phyloP scores from a whole-genome alignment of 2,797 vertebrate genomes.

The Xenentodon cancila region DNA sequence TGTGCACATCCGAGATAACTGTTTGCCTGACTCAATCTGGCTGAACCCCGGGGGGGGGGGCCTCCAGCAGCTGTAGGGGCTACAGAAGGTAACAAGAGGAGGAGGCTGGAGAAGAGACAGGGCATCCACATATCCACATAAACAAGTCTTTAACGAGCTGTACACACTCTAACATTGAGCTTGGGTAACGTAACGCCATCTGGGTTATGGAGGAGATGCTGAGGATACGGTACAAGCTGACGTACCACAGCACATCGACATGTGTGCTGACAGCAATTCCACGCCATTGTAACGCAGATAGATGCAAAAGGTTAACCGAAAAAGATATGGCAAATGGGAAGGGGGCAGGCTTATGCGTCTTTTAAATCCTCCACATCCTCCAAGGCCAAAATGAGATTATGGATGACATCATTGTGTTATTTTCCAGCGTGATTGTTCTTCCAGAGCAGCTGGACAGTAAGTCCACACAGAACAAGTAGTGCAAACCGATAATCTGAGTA shows the following conservation, averaged over 20 bases:
- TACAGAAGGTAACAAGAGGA: conserved; percentile 54
- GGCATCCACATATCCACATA: conserved; percentile 60
- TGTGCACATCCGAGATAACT: conserved; percentile 75
- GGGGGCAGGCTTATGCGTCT: background rate
- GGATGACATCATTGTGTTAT: conserved; percentile 1
- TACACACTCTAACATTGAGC: conserved; percentile 24
- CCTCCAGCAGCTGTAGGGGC: conserved; percentile 55
- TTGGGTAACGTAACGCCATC: conserved; percentile 44
- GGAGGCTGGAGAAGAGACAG: conserved; percentile 23
- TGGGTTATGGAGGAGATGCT: conserved; percentile 29
- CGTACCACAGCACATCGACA: background rate
- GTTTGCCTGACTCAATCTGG: conserved; percentile 73
- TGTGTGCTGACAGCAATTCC: background rate
- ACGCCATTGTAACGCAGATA: conserved; percentile 4
- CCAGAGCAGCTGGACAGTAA: conserved; percentile 1
- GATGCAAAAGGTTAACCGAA: conserved; percentile 8
- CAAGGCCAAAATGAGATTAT: conserved; percentile 5
- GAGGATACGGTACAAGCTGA: background rate
- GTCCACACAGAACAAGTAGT: background rate
- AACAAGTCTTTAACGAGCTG: conserved; percentile 71
- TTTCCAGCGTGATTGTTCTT: conserved; percentile 5
- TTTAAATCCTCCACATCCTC: conserved; percentile 6
- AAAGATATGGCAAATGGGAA: conserved; percentile 8
- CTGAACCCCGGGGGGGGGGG: conserved; percentile 64
- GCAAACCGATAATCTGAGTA: no score